Evolutionary conservation across 2,113 vertebrate genomes (phyloP).

Genomic region (Ascaphus truei): DNA sequence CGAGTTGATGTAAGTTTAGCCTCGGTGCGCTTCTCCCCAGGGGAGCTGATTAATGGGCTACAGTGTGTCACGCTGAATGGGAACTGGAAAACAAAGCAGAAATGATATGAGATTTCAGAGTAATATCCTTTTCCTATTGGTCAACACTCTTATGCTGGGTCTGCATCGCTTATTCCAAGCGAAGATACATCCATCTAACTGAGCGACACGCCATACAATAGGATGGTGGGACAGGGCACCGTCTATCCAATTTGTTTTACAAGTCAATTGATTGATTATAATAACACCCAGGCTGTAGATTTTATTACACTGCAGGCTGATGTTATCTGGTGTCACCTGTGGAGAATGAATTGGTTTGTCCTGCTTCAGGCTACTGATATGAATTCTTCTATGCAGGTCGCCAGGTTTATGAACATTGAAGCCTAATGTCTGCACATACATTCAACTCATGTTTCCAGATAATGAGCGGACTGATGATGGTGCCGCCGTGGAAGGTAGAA

Average conservation of each 20-base stretch:
- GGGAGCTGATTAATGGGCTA: too few relatives aligned
- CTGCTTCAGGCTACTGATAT: neutral
- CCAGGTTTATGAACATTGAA: neutral
- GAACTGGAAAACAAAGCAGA: neutral
- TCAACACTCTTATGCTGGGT: neutral
- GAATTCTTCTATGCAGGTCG: neutral
- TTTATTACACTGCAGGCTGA: neutral
- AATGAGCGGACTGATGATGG: neutral
- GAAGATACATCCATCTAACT: neutral
- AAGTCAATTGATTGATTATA: neutral
- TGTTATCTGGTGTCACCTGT: neutral
- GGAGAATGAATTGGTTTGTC: neutral
- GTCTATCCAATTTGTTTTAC: conserved; percentile 4
- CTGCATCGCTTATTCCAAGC: neutral
- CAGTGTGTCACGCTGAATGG: too few relatives aligned
- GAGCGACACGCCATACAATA: neutral
- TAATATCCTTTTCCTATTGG: neutral
- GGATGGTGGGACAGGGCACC: neutral
- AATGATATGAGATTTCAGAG: neutral
- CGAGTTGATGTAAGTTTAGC: too few relatives aligned
- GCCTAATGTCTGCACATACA: neutral
- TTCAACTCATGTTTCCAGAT: neutral
- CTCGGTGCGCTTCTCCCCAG: too few relatives aligned
- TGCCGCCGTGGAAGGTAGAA: neutral
- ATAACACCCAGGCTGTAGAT: neutral